phyloP scores from a whole-genome alignment of 2,888 invertebrate genomes.

The Amorpha juglandis region DNA sequence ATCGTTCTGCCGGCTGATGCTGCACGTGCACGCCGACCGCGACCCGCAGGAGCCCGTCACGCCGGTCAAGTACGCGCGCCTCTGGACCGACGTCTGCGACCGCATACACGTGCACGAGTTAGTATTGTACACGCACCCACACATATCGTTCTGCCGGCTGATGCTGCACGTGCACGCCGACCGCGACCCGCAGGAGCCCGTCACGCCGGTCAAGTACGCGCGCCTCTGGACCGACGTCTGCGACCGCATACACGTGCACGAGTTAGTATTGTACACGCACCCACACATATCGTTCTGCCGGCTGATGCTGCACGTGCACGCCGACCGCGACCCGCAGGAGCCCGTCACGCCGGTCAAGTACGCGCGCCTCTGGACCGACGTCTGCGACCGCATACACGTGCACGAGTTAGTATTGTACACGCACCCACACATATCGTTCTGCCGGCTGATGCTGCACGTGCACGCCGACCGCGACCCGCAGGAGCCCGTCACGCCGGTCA shows the following conservation, averaged over 20 bases:
- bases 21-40: slow-evolving; percentile 98
- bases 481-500: slow-evolving; percentile 99
- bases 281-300: slow-evolving; percentile 93
- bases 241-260: slow-evolving; percentile 95
- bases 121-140: slow-evolving; percentile 62
- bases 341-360: slow-evolving; percentile 99
- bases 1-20: slow-evolving; percentile 99
- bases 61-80: slow-evolving; percentile 98
- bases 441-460: slow-evolving; percentile 98
- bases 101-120: slow-evolving; percentile 97
- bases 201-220: slow-evolving; percentile 99
- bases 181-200: slow-evolving; percentile 98
- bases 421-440: slow-evolving; percentile 88
- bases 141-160: slow-evolving; percentile 96
- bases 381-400: slow-evolving; percentile 96
- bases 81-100: slow-evolving; percentile 99
- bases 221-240: slow-evolving; percentile 99
- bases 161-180: slow-evolving; percentile 99
- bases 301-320: slow-evolving; percentile 98
- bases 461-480: slow-evolving; percentile 99
- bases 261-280: slow-evolving; percentile 86
- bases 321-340: slow-evolving; percentile 99
- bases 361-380: slow-evolving; percentile 99
- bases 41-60: slow-evolving; percentile 99
- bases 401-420: slow-evolving; percentile 89